Percentiles rank a stretch among this genome's conserved stretches.
Evolutionary conservation across 2,797 vertebrate genomes (phyloP).

Genomic region (Takifugu ocellatus): DNA sequence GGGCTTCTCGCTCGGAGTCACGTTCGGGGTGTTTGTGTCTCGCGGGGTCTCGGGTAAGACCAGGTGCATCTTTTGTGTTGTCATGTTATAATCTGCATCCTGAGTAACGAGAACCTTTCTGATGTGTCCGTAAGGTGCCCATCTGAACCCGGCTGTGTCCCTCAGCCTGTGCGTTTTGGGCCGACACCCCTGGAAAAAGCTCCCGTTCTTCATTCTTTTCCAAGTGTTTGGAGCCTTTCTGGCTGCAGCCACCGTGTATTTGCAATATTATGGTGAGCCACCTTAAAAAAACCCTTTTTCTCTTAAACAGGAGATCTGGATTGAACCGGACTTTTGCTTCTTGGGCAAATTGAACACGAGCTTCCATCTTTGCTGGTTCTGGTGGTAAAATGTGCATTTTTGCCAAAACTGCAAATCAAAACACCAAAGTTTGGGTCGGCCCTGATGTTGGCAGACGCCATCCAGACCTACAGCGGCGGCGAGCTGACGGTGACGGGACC

Average conservation of each 20-base stretch:
- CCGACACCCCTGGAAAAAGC: conserved; percentile 74
- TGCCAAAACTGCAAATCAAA: too few relatives aligned
- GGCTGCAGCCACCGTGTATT: conserved; percentile 77
- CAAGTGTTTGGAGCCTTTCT: conserved; percentile 85
- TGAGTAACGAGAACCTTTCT: not conserved
- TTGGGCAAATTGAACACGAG: not conserved
- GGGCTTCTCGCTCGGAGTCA: conserved; percentile 75
- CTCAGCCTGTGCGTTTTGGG: conserved; percentile 81
- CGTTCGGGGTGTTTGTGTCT: conserved; percentile 71
- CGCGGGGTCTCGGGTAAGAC: conserved; percentile 74
- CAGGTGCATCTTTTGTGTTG: not conserved
- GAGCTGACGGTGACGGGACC: conserved; percentile 66
- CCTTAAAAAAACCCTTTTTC: not conserved
- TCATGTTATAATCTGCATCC: not conserved
- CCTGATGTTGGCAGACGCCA: conserved; percentile 72
- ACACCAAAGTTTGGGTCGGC: not conserved
- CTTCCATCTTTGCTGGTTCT: not conserved
- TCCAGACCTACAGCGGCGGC: conserved; percentile 69
- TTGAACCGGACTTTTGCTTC: not conserved
- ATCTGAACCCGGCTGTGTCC: conserved; percentile 87
- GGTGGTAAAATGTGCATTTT: not conserved
- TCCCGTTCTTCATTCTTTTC: conserved; percentile 79
- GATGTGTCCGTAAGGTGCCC: conserved; percentile 76
- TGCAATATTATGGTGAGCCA: conserved; percentile 81
- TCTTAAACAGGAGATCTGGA: not conserved